Conservation (phyloP, 2,888 invertebrate species). For the Drosophila formosana region DNA sequence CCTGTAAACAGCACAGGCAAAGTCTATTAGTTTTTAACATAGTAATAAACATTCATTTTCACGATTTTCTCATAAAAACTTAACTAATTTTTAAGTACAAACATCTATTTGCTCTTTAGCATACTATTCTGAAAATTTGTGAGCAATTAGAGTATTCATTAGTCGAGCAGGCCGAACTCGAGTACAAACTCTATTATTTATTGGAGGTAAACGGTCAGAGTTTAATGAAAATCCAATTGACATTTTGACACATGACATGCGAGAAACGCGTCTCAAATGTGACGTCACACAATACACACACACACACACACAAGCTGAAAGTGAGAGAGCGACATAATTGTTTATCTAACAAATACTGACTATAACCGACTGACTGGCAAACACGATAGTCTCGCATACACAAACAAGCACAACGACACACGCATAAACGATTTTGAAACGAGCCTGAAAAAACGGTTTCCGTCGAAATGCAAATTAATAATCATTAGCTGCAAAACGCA, state of each 20-base stretch:
- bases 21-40: slow-evolving; percentile 1
- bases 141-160: background rate
- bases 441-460: slow-evolving; percentile 38
- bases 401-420: background rate
- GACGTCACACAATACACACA: slow-evolving; percentile 7
- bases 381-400: background rate
- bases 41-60: background rate
- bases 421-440: slow-evolving; percentile 24
- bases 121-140: too few species aligned
- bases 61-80: background rate
- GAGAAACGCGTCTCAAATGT: background rate
- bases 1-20: background rate
- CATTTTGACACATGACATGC: slow-evolving; percentile 22
- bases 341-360: slow-evolving; percentile 20
- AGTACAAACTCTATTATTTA: background rate
- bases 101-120: background rate
- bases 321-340: slow-evolving; percentile 2
- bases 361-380: slow-evolving; percentile 7
- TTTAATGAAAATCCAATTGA: slow-evolving; percentile 33
- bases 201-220: slow-evolving; percentile 21
- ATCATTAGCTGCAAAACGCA: slow-evolving; percentile 47
- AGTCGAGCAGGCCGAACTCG: background rate
- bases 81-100: background rate
- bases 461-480: slow-evolving; percentile 63
- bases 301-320: too few species aligned